These are phyloP conservation scores for Diogma glabrata DNA, from an alignment of 2,888 invertebrate species.

Conservation along the genomic window DNA sequence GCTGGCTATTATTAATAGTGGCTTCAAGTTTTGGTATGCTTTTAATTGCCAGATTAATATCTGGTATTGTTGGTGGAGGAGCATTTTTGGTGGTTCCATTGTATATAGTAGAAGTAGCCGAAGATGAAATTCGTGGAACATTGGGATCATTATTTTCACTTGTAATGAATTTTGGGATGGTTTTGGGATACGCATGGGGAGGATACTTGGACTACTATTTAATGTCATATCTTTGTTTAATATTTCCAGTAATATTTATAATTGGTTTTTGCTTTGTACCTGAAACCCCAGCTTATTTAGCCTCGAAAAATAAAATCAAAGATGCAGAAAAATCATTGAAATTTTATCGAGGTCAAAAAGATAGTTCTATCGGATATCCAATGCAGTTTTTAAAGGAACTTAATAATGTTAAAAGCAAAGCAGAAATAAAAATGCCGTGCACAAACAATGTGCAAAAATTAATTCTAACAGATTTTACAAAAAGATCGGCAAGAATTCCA, in stretches of 20 bases:
- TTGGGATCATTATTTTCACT: conserved; percentile 12
- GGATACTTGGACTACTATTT: conserved; percentile 9
- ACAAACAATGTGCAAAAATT: too few relatives aligned
- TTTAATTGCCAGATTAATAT: conserved; percentile 11
- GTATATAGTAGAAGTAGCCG: conserved; percentile 10
- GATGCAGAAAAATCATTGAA: conserved; percentile 11
- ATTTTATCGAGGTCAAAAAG: conserved; percentile 4
- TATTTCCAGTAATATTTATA: conserved; percentile 11
- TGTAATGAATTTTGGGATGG: conserved; percentile 9
- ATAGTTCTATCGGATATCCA: too few relatives aligned
- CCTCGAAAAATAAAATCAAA: conserved; percentile 4
- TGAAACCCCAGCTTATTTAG: conserved; percentile 11
- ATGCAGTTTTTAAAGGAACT: too few relatives aligned
- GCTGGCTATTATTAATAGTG: conserved; percentile 14
- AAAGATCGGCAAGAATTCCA: too few relatives aligned
- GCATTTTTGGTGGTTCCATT: conserved; percentile 10
- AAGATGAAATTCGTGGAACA: conserved; percentile 11
- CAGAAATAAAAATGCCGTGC: too few relatives aligned
- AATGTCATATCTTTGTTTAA: conserved; percentile 9
- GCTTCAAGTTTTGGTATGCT: conserved; percentile 11
- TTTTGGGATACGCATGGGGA: conserved; percentile 10
- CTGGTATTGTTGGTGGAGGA: conserved; percentile 15
- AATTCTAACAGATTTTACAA: too few relatives aligned
- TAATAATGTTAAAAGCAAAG: too few relatives aligned
- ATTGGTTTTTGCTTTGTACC: conserved; percentile 11